These are phyloP conservation scores for Mayetiola destructor DNA, from an alignment of 2,888 invertebrate species.

Conservation along the genomic window DNA sequence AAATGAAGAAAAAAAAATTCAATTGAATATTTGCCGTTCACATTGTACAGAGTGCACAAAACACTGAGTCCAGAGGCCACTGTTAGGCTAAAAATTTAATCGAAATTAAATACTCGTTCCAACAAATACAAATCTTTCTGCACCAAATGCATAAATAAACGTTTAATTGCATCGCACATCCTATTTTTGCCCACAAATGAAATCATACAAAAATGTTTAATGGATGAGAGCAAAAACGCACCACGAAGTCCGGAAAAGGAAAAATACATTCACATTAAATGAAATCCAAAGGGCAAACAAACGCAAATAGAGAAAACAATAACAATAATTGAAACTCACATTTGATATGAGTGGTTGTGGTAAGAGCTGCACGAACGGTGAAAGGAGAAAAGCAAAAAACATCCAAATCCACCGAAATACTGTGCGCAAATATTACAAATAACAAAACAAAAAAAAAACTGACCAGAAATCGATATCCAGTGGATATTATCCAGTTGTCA, in stretches of 20 bases:
- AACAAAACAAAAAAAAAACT: not conserved
- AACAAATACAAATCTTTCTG: constrained; percentile 7
- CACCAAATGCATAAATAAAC: constrained; percentile 12
- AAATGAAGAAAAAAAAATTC: too few relatives aligned
- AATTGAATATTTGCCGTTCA: too few relatives aligned
- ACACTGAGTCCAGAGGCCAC: too few relatives aligned
- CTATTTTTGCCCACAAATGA: constrained; percentile 11
- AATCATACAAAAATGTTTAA: too few relatives aligned
- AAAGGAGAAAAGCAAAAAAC: not conserved
- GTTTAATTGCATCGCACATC: constrained; percentile 11
- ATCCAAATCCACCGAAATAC: not conserved
- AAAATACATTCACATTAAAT: too few relatives aligned
- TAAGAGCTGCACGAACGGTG: not conserved
- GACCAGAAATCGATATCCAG: too few relatives aligned
- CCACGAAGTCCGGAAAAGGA: too few relatives aligned
- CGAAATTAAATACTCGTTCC: constrained; percentile 8
- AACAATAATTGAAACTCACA: constrained; percentile 5
- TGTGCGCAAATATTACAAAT: not conserved
- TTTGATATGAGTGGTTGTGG: not conserved
- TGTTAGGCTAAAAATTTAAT: constrained; percentile 7
- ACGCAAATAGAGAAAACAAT: not conserved
- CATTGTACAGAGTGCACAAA: too few relatives aligned
- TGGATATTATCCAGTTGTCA: too few relatives aligned
- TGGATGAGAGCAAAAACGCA: too few relatives aligned
- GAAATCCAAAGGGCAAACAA: not conserved